A percentile compares a stretch with the other conserved stretches of the same genome.
phyloP scores from a whole-genome alignment of 2,888 invertebrate genomes.

The Lithophane leautieri region DNA sequence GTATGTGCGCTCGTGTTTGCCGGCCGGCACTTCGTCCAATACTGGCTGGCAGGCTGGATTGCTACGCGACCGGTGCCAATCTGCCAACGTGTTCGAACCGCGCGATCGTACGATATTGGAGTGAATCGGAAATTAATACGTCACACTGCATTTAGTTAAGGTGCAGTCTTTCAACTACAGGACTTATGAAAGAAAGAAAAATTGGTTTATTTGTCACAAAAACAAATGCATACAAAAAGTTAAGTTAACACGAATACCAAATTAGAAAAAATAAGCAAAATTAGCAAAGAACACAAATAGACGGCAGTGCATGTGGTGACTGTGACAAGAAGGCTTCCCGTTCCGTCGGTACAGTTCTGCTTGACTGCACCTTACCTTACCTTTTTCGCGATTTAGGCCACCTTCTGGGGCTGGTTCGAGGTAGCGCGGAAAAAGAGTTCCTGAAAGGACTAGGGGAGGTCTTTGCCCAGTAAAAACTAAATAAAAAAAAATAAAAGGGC shows the following conservation, averaged over 20 bases:
- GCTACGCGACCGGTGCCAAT: slow-evolving; percentile 58
- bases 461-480: too few relatives aligned
- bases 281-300: not conserved
- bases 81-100: slow-evolving; percentile 65
- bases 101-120: slow-evolving; percentile 63
- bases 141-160: slow-evolving; percentile 56
- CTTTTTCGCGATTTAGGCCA: not conserved
- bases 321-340: too few relatives aligned
- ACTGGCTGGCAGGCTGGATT: slow-evolving; percentile 55
- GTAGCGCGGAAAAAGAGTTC: too few relatives aligned
- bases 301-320: too few relatives aligned
- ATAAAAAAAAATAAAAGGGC: too few relatives aligned
- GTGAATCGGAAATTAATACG: slow-evolving; percentile 60
- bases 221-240: not conserved
- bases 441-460: too few relatives aligned
- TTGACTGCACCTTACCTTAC: not conserved
- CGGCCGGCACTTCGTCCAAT: slow-evolving; percentile 60
- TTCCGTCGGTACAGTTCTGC: not conserved
- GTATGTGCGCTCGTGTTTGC: slow-evolving; percentile 28
- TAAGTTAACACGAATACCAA: too few relatives aligned
- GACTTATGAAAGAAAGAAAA: not conserved
- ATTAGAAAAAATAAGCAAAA: not conserved
- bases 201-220: not conserved
- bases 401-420: too few relatives aligned
- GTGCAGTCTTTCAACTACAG: not conserved